These are phyloP conservation scores for Enteromius thamalakanensis DNA, from an alignment of 2,797 vertebrate genomes.

Conservation along the genomic window DNA sequence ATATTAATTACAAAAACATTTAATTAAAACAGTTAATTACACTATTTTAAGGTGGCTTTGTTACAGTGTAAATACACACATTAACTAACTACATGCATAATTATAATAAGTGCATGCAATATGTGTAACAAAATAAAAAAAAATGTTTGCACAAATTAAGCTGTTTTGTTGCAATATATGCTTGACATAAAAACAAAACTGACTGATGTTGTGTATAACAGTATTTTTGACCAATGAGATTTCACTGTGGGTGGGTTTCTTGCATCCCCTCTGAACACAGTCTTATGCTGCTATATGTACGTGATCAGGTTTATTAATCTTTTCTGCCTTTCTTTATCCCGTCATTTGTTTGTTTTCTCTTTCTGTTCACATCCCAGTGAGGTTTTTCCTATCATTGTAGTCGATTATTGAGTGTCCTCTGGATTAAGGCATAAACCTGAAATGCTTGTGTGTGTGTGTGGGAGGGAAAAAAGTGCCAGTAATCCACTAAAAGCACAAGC, in stretches of 20 bases:
- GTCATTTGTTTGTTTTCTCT: slow-evolving; percentile 24
- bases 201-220: not conserved
- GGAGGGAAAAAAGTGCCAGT: not conserved
- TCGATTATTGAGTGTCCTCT: not conserved
- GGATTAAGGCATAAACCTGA: slow-evolving; percentile 36
- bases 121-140: not conserved
- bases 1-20: no score
- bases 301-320: not conserved
- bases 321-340: not conserved
- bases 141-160: not conserved
- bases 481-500: slow-evolving; percentile 41
- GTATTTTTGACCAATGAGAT: not conserved
- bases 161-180: not conserved
- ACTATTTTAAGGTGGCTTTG: not conserved
- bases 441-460: slow-evolving; percentile 10
- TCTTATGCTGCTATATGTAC: not conserved
- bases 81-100: not conserved
- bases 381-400: not conserved
- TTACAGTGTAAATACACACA: no score
- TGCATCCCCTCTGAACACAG: not conserved
- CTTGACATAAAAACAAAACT: not conserved
- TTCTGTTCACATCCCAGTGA: not conserved
- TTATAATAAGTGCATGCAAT: not conserved
- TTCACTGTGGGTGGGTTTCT: not conserved
- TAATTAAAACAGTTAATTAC: no score